Percentiles rank a stretch among this genome's conserved stretches.
phyloP scores from a whole-genome alignment of 2,888 invertebrate genomes.

The Bombylius discolor region DNA sequence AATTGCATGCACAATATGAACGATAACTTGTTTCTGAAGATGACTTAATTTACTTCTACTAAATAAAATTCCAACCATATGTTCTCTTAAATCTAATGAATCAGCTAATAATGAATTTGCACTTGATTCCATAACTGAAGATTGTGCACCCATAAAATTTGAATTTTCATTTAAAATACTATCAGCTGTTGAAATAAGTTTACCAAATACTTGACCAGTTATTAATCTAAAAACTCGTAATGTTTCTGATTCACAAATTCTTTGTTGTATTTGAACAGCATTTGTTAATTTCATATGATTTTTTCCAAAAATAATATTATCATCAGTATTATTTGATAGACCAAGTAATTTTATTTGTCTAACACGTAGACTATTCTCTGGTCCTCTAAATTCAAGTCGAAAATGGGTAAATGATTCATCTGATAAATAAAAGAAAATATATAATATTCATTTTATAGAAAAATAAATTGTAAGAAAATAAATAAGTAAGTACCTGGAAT shows the following conservation, averaged over 20 bases:
- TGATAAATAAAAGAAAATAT: constrained; percentile 12
- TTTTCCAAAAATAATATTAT: constrained; percentile 19
- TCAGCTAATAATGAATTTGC: constrained; percentile 31
- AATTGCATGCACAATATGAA: constrained; percentile 83
- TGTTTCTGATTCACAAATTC: constrained; percentile 83
- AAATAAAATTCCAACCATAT: constrained; percentile 93
- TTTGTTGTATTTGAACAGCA: constrained; percentile 54
- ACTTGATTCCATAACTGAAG: constrained; percentile 28
- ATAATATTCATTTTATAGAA: not conserved
- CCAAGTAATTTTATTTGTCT: constrained; percentile 66
- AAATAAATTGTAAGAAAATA: not conserved
- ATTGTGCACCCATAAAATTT: constrained; percentile 10
- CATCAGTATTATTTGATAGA: constrained; percentile 33
- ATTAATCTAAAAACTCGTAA: constrained; percentile 82
- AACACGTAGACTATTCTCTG: constrained; percentile 78
- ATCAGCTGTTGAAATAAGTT: constrained; percentile 49
- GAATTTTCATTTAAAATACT: constrained; percentile 23
- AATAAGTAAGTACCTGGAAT: constrained; percentile 57
- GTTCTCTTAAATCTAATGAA: constrained; percentile 72
- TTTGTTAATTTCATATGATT: constrained; percentile 28
- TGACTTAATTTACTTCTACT: constrained; percentile 86
- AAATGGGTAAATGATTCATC: constrained; percentile 48
- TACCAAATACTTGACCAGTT: constrained; percentile 87
- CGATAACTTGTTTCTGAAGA: constrained; percentile 83
- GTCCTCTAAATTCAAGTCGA: constrained; percentile 77